These are phyloP conservation scores for Goniozus legneri DNA, from an alignment of 1,140 invertebrate species.

Conservation along the genomic window DNA sequence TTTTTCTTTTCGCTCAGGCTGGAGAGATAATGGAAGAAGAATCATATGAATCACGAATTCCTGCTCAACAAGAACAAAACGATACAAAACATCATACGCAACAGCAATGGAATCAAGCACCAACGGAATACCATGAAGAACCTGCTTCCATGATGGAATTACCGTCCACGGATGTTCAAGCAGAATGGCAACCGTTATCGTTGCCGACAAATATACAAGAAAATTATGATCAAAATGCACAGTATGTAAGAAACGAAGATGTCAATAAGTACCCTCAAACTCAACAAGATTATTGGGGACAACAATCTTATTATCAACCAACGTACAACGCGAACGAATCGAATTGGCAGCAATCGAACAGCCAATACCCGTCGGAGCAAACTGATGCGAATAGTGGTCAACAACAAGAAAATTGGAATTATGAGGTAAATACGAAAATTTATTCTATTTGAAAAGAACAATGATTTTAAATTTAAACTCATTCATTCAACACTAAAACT, in stretches of 20 bases:
- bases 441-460: too few relatives aligned
- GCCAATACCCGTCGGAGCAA: constrained; percentile 28
- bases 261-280: constrained; percentile 35
- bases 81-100: constrained; percentile 21
- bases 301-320: constrained; percentile 43
- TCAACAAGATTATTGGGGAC: constrained; percentile 48
- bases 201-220: constrained; percentile 32
- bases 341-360: constrained; percentile 38
- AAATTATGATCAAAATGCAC: constrained; percentile 25
- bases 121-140: constrained; percentile 30
- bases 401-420: constrained; percentile 43
- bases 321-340: constrained; percentile 30
- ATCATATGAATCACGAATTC: constrained; percentile 9
- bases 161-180: constrained; percentile 24
- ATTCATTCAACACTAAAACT: too few relatives aligned
- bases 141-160: constrained; percentile 37
- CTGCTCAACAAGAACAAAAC: constrained; percentile 13
- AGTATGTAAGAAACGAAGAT: constrained; percentile 32
- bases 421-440: constrained; percentile 52
- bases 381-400: constrained; percentile 31
- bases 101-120: constrained; percentile 29
- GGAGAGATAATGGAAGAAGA: constrained; percentile 38
- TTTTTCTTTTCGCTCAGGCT: too few relatives aligned
- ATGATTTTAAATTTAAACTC: too few relatives aligned
- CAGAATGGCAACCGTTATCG: constrained; percentile 40